Conservation (phyloP, 2,888 invertebrate species). For the Perdita meconis region DNA sequence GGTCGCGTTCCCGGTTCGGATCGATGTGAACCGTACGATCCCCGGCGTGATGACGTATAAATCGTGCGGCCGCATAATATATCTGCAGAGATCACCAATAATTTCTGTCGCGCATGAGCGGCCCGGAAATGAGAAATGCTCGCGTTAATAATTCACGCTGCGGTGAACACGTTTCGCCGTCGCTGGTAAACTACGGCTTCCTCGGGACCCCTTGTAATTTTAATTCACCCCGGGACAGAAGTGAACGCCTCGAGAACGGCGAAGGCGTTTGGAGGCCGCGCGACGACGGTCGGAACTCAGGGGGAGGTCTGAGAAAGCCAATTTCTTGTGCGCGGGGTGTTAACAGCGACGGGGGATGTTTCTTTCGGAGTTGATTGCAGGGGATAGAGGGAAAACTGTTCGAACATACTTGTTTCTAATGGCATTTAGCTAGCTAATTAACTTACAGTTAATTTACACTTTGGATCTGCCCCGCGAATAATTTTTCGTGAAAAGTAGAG, state of each 20-base stretch:
- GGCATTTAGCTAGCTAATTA: too few species aligned
- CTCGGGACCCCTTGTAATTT: constrained; percentile 39
- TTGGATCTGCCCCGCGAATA: too few species aligned
- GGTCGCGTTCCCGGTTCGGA: constrained; percentile 16
- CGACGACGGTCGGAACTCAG: not conserved
- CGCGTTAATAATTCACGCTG: constrained; percentile 60
- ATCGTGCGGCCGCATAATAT: constrained; percentile 54
- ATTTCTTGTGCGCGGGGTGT: too few species aligned
- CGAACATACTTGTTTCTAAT: too few species aligned
- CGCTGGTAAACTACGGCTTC: constrained; percentile 37
- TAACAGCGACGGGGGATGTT: too few species aligned
- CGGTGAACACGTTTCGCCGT: constrained; percentile 52
- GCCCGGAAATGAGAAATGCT: constrained; percentile 59
- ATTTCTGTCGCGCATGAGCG: constrained; percentile 53
- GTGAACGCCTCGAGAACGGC: not conserved
- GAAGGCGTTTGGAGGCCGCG: not conserved
- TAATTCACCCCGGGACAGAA: constrained; percentile 34
- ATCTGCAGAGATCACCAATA: constrained; percentile 58
- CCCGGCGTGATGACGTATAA: constrained; percentile 45
- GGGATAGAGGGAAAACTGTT: too few species aligned
- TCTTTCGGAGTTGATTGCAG: too few species aligned
- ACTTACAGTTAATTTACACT: too few species aligned
- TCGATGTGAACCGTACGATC: constrained; percentile 39
- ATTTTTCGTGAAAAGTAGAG: too few species aligned
- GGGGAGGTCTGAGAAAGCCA: too few species aligned